phyloP scores from a whole-genome alignment of 1,140 invertebrate genomes.

The Drosophila gunungcola region DNA sequence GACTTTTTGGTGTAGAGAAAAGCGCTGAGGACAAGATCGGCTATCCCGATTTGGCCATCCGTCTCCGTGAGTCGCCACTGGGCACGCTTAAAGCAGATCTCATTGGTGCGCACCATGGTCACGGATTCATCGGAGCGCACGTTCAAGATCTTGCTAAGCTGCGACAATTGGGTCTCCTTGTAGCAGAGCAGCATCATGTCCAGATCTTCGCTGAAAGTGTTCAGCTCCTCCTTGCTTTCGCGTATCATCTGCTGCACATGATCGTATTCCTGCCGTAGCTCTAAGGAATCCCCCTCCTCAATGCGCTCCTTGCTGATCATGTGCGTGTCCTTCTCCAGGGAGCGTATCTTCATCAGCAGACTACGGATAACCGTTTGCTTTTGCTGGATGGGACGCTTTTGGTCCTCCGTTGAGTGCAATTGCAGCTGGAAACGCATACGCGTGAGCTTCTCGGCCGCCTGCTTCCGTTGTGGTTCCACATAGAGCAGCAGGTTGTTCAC shows the following conservation, averaged over 20 bases:
- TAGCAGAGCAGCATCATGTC: conserved; percentile 96
- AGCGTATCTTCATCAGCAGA: conserved; percentile 91
- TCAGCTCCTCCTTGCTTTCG: conserved; percentile 95
- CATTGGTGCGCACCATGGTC: conserved; percentile 94
- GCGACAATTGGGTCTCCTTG: conserved; percentile 92
- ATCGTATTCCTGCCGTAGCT: conserved; percentile 90
- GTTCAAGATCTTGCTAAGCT: conserved; percentile 86
- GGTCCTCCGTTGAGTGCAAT: conserved; percentile 94
- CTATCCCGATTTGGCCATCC: conserved; percentile 98
- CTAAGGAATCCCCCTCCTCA: conserved; percentile 89
- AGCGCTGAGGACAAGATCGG: conserved; percentile 97
- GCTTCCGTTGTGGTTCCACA: conserved; percentile 97
- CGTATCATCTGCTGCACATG: conserved; percentile 90
- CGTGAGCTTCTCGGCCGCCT: conserved; percentile 94
- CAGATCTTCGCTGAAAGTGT: conserved; percentile 94
- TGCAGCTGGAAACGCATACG: conserved; percentile 97
- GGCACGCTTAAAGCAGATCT: conserved; percentile 99
- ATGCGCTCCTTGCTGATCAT: conserved; percentile 92
- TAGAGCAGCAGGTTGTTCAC: conserved; percentile 98
- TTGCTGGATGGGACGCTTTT: conserved; percentile 95
- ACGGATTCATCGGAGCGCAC: conserved; percentile 88
- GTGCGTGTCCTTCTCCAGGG: conserved; percentile 96
- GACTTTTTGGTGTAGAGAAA: conserved; percentile 99
- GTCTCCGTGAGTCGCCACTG: conserved; percentile 98
- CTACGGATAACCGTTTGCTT: conserved; percentile 94